Percentiles rank a stretch among this genome's conserved stretches.
Evolutionary conservation across 2,797 vertebrate species (phyloP).

Genomic region (Pangasius sanitwongsei): DNA sequence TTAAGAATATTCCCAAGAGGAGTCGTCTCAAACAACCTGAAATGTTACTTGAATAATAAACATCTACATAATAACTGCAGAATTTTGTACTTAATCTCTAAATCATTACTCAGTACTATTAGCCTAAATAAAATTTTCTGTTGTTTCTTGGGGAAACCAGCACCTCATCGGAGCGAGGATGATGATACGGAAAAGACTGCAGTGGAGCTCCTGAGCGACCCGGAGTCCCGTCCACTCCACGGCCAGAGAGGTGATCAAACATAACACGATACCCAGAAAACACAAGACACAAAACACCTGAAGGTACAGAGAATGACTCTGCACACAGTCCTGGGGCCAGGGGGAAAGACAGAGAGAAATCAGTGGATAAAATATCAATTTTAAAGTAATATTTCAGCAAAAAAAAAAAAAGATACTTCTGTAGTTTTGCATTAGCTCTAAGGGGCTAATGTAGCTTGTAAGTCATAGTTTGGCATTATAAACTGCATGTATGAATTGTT

Average conservation of each 20-base stretch:
- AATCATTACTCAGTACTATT: not conserved
- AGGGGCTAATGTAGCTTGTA: not conserved
- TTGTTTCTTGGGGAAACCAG: not conserved
- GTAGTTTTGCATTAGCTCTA: not conserved
- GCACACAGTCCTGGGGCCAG: slow-evolving; percentile 76
- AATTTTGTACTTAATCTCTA: not conserved
- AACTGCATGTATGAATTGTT: not conserved
- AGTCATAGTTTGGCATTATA: not conserved
- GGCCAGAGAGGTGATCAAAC: slow-evolving; percentile 89
- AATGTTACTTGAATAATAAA: not conserved
- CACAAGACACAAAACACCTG: slow-evolving; percentile 90
- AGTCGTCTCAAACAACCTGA: slow-evolving; percentile 96
- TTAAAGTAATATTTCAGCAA: not conserved
- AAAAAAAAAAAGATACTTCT: not conserved
- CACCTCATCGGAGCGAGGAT: slow-evolving; percentile 97
- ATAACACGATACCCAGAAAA: slow-evolving; percentile 89
- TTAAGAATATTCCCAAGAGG: slow-evolving; percentile 96
- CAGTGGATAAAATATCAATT: not conserved
- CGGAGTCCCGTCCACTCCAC: slow-evolving; percentile 95
- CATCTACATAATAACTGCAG: not conserved
- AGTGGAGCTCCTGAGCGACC: slow-evolving; percentile 90
- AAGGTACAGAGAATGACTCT: slow-evolving; percentile 86
- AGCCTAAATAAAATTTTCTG: not conserved
- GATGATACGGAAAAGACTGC: slow-evolving; percentile 88
- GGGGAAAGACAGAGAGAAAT: not conserved